Conservation (phyloP, 2,797 vertebrate species). For the Centroberyx gerrardi region DNA sequence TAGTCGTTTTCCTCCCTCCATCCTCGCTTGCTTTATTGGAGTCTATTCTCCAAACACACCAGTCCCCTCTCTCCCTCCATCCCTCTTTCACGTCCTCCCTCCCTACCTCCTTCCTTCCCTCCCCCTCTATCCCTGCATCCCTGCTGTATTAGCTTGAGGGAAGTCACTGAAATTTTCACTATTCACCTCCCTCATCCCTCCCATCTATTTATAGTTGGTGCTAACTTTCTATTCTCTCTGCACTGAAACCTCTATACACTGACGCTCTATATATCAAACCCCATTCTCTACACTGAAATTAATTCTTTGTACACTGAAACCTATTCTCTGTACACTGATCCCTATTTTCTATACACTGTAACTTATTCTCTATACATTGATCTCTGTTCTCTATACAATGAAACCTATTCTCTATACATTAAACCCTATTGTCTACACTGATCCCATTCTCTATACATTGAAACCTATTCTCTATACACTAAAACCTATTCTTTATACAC, state of each 20-base stretch:
- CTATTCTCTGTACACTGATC: too few relatives aligned
- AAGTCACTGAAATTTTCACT: not conserved
- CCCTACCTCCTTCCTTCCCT: not conserved
- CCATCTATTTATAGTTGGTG: not conserved
- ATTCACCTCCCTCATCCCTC: not conserved
- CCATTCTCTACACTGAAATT: not conserved
- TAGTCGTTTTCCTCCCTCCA: not conserved
- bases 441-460: too few relatives aligned
- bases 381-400: too few relatives aligned
- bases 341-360: too few relatives aligned
- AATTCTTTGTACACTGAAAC: too few relatives aligned
- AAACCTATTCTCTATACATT: too few relatives aligned
- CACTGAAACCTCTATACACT: not conserved
- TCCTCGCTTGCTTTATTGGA: not conserved
- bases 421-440: too few relatives aligned
- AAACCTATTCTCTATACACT: too few relatives aligned
- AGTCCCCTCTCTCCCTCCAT: not conserved
- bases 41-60: not conserved
- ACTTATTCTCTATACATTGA: too few relatives aligned
- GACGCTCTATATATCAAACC: constrained; percentile 8
- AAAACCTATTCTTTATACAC: too few relatives aligned
- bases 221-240: not conserved
- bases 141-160: not conserved
- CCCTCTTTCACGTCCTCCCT: not conserved
- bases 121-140: not conserved